Evolutionary conservation across 1,140 invertebrate species (phyloP), one percentile per base, ranked within the genome.

Genomic region (Meloidogyne floridensis): DNA sequence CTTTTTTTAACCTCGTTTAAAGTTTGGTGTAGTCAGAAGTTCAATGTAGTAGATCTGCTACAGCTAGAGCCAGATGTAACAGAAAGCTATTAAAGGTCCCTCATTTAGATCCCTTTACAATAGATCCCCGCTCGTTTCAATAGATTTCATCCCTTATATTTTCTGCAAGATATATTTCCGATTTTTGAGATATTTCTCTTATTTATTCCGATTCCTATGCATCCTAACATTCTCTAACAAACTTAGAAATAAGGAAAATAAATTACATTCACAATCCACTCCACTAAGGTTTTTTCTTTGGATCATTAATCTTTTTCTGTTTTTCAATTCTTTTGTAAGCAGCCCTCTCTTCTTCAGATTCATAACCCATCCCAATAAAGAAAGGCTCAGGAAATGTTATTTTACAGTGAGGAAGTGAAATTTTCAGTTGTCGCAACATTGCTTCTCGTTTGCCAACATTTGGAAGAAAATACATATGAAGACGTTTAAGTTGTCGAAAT

Each of bases 381-480:
- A 43, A 47, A 5, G 69, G 13, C n/a, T 80, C 79, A 13, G 79
- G 79, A 73, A 80, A 80, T 9, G 79, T 80, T 42, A 75, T 70
- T n/a, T 74, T 72, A 51, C 79, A 80, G 4, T 59, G 43, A 8
- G 79, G 79, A 47, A 80, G 54, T 47, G 71, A 43, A 54, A 80
- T n/a, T 18, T 73, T 80, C 51, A 80, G 32, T 51, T 80, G 79
- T 2, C 79, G 79, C 8, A 80, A 73, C 70, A 80, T 80, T 53
- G 79, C 32, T 15, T 47, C 56, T 54, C 79, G 70, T 7, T 80
- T 80, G 70, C 42, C 1, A 56, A 80, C 72, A 18, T 80, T 75
- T 47, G 81, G 80, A 2, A 82, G 53, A 54, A 82, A 82, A 73
- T 82, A 82, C 42, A 82, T 43, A 47, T 82, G 81, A 65, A 82